phyloP scores from a whole-genome alignment of 2,888 invertebrate genomes.

The Caradrina clavipalpis region DNA sequence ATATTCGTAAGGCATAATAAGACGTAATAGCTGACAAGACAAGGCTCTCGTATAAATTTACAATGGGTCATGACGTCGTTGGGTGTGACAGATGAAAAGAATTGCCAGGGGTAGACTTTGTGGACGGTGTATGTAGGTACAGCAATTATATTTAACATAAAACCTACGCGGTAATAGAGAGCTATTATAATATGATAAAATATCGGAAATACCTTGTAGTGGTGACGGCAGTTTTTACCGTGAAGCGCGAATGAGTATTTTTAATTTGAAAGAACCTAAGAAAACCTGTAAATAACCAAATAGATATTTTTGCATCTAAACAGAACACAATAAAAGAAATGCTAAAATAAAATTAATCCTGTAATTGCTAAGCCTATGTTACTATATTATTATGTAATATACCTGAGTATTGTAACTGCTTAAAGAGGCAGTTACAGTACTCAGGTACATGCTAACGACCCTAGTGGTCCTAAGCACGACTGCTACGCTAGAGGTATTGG shows the following conservation, averaged over 20 bases:
- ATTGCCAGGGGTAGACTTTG: slow-evolving; percentile 71
- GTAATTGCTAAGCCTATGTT: background rate
- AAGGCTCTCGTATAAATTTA: slow-evolving; percentile 68
- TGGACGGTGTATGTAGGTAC: slow-evolving; percentile 44
- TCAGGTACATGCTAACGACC: no score
- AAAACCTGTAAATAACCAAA: background rate
- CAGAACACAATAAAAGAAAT: background rate
- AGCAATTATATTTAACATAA: slow-evolving; percentile 59
- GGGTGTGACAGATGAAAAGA: slow-evolving; percentile 80
- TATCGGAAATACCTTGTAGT: slow-evolving; percentile 9
- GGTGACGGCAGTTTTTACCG: slow-evolving; percentile 4
- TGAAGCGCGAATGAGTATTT: background rate
- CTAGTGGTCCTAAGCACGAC: no score
- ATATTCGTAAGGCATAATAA: slow-evolving; percentile 61
- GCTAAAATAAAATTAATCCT: background rate
- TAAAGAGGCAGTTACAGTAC: no score
- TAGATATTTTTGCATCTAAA: background rate
- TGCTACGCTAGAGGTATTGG: no score
- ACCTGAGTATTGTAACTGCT: no score
- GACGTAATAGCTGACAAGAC: slow-evolving; percentile 64
- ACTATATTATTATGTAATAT: background rate
- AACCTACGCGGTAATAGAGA: slow-evolving; percentile 21
- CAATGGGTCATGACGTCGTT: slow-evolving; percentile 69
- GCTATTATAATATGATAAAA: slow-evolving; percentile 28
- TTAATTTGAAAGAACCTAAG: background rate